These are phyloP conservation scores for Girardia tigrina DNA, from an alignment of 2,888 invertebrate genomes.

Conservation along the genomic window DNA sequence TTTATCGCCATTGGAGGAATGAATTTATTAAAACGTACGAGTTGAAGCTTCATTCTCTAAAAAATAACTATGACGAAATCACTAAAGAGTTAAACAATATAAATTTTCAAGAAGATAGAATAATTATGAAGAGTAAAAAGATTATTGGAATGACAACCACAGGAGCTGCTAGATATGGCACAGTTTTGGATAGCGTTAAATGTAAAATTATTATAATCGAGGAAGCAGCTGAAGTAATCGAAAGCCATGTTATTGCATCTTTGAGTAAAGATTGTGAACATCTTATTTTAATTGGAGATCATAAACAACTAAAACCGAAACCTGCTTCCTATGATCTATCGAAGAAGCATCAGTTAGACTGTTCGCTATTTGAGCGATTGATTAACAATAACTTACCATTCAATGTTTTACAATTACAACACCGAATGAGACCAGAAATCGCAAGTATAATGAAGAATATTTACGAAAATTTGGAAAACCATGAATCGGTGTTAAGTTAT, in stretches of 20 bases:
- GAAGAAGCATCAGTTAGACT: conserved; percentile 27
- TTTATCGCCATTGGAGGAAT: conserved; percentile 48
- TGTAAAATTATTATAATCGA: conserved; percentile 57
- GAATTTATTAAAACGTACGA: neutral
- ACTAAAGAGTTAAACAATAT: conserved; percentile 38
- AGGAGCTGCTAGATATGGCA: conserved; percentile 43
- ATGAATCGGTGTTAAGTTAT: conserved; percentile 53
- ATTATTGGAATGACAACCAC: conserved; percentile 48
- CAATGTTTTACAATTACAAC: conserved; percentile 30
- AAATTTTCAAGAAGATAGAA: conserved; percentile 39
- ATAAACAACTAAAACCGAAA: conserved; percentile 33
- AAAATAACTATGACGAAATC: conserved; percentile 38
- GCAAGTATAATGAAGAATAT: conserved; percentile 48
- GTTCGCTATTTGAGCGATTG: conserved; percentile 35
- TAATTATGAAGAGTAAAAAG: conserved; percentile 39
- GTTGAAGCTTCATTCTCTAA: conserved; percentile 6
- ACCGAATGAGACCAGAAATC: conserved; percentile 37
- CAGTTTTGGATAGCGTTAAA: conserved; percentile 42
- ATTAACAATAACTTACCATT: conserved; percentile 31
- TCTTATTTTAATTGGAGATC: conserved; percentile 51
- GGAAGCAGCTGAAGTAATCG: conserved; percentile 75
- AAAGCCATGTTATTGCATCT: conserved; percentile 67
- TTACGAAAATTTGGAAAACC: conserved; percentile 58
- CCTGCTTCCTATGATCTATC: conserved; percentile 24
- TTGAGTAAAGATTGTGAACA: conserved; percentile 64